A percentile compares a stretch with the other conserved stretches of the same genome.
These are phyloP conservation scores for Notospermus geniculatus DNA, from an alignment of 1,140 invertebrate species.

Conservation along the genomic window DNA sequence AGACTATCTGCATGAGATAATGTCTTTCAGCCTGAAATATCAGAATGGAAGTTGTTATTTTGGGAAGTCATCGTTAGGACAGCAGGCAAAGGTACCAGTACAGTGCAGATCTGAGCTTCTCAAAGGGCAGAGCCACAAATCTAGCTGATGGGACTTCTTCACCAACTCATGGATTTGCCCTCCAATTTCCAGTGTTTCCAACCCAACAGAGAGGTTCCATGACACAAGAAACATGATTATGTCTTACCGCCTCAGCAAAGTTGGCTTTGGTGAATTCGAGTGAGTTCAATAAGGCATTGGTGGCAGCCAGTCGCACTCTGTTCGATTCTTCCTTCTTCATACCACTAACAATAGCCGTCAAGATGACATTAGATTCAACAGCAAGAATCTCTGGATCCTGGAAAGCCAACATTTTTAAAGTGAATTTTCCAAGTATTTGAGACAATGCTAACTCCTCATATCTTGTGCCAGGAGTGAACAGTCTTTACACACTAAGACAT, in stretches of 20 bases:
- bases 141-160: no score
- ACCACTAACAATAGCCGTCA: slow-evolving; percentile 98
- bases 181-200: no score
- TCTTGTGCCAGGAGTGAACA: no score
- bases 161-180: no score
- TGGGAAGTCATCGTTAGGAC: no score
- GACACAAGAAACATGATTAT: background rate
- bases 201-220: no score
- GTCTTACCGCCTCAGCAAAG: slow-evolving; percentile 86
- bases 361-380: slow-evolving; percentile 89
- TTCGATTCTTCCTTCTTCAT: slow-evolving; percentile 83
- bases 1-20: slow-evolving; percentile 99
- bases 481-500: no score
- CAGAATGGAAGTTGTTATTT: no score
- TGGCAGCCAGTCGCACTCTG: slow-evolving; percentile 77
- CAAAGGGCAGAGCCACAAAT: no score
- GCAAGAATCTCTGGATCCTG: slow-evolving; percentile 86
- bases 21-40: slow-evolving; percentile 80
- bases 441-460: background rate
- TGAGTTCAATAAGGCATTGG: slow-evolving; percentile 95
- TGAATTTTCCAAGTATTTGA: background rate
- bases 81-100: no score
- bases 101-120: no score
- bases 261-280: slow-evolving; percentile 98
- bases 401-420: slow-evolving; percentile 21